phyloP scores from a whole-genome alignment of 2,113 vertebrate species.

The Myiopsitta monachus region DNA sequence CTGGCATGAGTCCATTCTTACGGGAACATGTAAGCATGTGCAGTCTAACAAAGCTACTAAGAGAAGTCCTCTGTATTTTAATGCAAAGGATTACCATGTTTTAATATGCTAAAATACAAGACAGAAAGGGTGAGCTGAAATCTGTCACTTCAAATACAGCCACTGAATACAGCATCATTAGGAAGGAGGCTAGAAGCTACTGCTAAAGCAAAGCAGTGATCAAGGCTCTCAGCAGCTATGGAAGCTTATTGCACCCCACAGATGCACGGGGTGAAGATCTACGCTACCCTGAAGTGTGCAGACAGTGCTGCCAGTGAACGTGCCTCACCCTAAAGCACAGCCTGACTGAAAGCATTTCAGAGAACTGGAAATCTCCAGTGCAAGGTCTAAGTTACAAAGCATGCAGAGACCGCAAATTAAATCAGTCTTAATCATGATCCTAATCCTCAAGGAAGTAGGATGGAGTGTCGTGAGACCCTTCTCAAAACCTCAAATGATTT shows the following conservation, averaged over 20 bases:
- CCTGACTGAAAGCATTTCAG: not conserved
- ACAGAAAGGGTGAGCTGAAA: not conserved
- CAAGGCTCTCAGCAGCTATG: not conserved
- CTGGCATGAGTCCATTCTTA: not conserved
- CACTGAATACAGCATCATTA: not conserved
- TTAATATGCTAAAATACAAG: not conserved
- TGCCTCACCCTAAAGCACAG: not conserved
- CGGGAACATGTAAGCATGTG: rapidly evolving
- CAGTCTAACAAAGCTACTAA: not conserved
- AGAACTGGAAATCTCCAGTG: not conserved
- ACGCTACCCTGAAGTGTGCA: not conserved
- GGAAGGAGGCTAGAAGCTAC: not conserved
- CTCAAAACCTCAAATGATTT: not conserved
- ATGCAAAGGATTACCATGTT: not conserved
- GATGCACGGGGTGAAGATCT: not conserved
- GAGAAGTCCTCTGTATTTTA: not conserved
- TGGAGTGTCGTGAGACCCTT: not conserved
- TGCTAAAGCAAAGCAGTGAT: not conserved
- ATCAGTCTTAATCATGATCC: not conserved
- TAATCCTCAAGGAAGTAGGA: slow-evolving; percentile 33
- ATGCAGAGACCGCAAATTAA: slow-evolving; percentile 3
- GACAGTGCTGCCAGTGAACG: not conserved
- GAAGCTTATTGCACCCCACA: not conserved
- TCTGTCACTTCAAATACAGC: not conserved
- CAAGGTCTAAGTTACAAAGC: slow-evolving; percentile 15